phyloP scores from a whole-genome alignment of 2,888 invertebrate genomes.

The Lampropteryx suffumata region DNA sequence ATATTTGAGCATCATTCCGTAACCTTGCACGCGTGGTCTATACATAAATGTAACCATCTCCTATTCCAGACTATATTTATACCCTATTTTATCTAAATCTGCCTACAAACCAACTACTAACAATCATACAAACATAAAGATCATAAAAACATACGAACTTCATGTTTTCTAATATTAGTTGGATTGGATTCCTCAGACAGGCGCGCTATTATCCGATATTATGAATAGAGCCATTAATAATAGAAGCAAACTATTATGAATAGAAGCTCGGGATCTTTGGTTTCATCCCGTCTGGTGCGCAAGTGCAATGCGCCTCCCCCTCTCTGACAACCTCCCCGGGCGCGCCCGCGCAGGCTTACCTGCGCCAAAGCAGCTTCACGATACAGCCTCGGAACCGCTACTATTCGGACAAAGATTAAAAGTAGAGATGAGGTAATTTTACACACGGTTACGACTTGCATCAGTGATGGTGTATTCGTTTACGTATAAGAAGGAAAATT shows the following conservation, averaged over 20 bases:
- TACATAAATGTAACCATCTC: no score
- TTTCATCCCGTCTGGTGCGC: conserved; percentile 42
- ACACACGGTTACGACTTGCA: not conserved
- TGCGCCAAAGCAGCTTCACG: conserved; percentile 45
- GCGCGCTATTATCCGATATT: no score
- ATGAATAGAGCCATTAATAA: no score
- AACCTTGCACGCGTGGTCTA: no score
- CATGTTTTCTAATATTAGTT: not conserved
- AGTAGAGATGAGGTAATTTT: conserved; percentile 14
- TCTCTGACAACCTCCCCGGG: conserved; percentile 33
- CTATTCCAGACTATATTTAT: no score
- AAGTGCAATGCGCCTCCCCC: conserved; percentile 58
- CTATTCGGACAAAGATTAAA: conserved; percentile 51
- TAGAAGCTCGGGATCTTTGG: conserved; percentile 25
- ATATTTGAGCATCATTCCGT: no score
- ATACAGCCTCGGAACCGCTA: conserved; percentile 67
- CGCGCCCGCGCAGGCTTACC: conserved; percentile 64
- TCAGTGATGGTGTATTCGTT: conserved; percentile 18
- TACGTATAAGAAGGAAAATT: no score
- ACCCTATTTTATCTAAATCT: no score
- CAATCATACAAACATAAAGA: no score
- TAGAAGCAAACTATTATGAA: conserved; percentile 7
- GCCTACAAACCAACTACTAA: no score
- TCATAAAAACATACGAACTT: no score
- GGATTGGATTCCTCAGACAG: no score